These are phyloP conservation scores for Hyperoplus immaculatus DNA, from an alignment of 2,797 vertebrate genomes.

Conservation along the genomic window DNA sequence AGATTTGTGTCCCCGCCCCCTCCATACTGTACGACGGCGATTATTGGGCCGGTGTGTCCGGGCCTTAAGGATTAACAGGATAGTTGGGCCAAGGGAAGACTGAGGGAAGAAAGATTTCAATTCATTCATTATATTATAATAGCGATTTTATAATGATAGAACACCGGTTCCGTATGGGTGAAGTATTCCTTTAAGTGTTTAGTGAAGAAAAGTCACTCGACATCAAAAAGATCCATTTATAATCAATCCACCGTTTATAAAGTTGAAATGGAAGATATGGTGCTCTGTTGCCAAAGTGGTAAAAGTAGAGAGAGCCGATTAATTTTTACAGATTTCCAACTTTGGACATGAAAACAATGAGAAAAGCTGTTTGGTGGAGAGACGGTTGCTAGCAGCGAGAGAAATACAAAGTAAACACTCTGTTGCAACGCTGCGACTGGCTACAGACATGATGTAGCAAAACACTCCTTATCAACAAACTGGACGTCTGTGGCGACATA, in stretches of 20 bases:
- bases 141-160: too few relatives aligned
- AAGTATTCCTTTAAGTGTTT: background rate
- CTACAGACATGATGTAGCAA: slow-evolving; percentile 40
- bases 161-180: too few relatives aligned
- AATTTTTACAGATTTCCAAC: slow-evolving; percentile 49
- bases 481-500: slow-evolving; percentile 36
- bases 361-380: background rate
- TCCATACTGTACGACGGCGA: too few relatives aligned
- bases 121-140: too few relatives aligned
- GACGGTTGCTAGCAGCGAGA: slow-evolving; percentile 34
- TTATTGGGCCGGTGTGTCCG: too few relatives aligned
- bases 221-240: background rate
- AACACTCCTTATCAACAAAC: slow-evolving; percentile 45
- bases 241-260: background rate
- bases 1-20: too few relatives aligned
- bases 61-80: too few relatives aligned
- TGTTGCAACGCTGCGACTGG: slow-evolving; percentile 33
- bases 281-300: background rate
- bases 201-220: slow-evolving; percentile 14
- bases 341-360: slow-evolving; percentile 53
- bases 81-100: too few relatives aligned
- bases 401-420: slow-evolving; percentile 53
- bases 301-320: background rate
- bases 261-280: background rate
- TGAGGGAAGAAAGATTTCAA: too few relatives aligned